These are phyloP conservation scores for Amblyopsis rosae DNA, from an alignment of 2,113 vertebrate species.

Conservation along the genomic window DNA sequence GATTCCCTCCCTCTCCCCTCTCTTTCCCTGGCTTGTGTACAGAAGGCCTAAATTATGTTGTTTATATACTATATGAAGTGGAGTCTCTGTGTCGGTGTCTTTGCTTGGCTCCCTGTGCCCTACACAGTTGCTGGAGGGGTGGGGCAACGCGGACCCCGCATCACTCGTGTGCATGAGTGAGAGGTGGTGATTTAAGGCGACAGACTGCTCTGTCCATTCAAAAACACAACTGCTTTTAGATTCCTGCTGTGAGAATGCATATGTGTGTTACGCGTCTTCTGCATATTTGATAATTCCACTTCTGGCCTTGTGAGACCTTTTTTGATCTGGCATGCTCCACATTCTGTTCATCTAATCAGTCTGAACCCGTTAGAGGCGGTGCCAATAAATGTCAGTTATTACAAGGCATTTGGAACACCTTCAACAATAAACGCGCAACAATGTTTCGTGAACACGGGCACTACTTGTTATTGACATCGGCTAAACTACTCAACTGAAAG, in stretches of 20 bases:
- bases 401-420: no score
- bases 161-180: slow-evolving; percentile 48
- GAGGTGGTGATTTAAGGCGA: slow-evolving; percentile 29
- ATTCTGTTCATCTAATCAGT: no score
- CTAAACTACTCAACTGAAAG: no score
- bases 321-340: no score
- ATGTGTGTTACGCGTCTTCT: slow-evolving; percentile 49
- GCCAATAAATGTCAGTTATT: no score
- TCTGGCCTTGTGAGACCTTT: neutral
- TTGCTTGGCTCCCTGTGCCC: slow-evolving; percentile 59
- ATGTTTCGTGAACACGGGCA: no score
- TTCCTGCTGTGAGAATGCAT: slow-evolving; percentile 61
- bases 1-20: slow-evolving; percentile 23
- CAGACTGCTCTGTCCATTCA: slow-evolving; percentile 37
- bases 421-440: no score
- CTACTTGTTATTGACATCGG: no score
- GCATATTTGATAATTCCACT: slow-evolving; percentile 35
- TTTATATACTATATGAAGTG: slow-evolving; percentile 42
- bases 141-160: slow-evolving; percentile 21
- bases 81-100: slow-evolving; percentile 60
- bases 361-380: no score
- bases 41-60: slow-evolving; percentile 50
- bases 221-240: slow-evolving; percentile 42
- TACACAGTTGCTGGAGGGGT: slow-evolving; percentile 15
- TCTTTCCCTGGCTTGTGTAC: slow-evolving; percentile 32